Base-by-base conservation (phyloP, 2,888 invertebrate genomes). In the Mesoligia furuncula region DNA sequence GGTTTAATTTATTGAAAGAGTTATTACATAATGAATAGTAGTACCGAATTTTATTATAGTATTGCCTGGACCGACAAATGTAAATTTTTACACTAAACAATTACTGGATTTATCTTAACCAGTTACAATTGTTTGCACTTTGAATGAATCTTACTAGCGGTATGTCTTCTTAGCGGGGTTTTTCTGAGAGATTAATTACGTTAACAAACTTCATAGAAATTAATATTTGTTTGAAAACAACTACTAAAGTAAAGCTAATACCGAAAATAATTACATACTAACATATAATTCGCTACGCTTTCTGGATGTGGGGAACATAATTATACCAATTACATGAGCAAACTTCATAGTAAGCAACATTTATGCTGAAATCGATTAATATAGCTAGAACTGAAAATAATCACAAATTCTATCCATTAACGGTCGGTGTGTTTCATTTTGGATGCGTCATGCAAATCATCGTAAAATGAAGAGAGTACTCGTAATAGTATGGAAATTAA, bases 391-490 rank as follows among this genome's bases (percentile, higher is more conserved):
- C 17, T 54, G 24, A 15, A 54, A 76, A 45, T 27, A 36, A 42
- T 42, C 31, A 42, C n/a, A 17, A 36, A 51, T 6, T n/a, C 20
- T n/a, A 15, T 42, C 24, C 15, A 42, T 8, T 51, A n/a, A 36
- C n/a, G 20, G n/a, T 51, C 0, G 6, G 17, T 36, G 39, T 27
- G 13, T 57, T 66, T 66, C 1, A 48, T n/a, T 69, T 36, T 39
- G n/a, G 39, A n/a, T 77, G n/a, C n/a, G 36, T 54, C 27, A 80
- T n/a, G 20, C 27, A 31, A 66, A 36, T 81, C 57, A 54, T 66
- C 54, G 31, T 61, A 42, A 76, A 66, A 54, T 15, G 2, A 54
- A 36, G 59, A 54, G 24, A 73, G 24, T 39, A 45, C 31, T 54
- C 24, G 15, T 24, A 64, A 36, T 9, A 61, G n/a, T 66, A 15